A percentile compares a stretch with the other conserved stretches of the same genome.
phyloP scores from a whole-genome alignment of 35 echinoderm and acorn worm genomes.

The Strongylocentrotus purpuratus region DNA sequence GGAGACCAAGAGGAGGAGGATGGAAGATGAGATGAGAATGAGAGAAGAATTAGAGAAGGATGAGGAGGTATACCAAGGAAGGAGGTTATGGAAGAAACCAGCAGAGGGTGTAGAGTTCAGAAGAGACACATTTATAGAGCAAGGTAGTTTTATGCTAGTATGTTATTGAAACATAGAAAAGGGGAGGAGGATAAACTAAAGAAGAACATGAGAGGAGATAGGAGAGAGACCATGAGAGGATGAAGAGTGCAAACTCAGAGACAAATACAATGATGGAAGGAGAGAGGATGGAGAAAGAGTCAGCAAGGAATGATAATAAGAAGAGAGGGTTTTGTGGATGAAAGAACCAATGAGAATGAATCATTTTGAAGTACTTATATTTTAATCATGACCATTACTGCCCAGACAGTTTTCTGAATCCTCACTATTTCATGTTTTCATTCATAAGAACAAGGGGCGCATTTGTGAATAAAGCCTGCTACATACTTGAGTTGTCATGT shows the following conservation, averaged over 20 bases:
- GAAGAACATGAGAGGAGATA: neutral
- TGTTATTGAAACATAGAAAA: neutral
- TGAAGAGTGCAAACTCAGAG: neutral
- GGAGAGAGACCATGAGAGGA: neutral
- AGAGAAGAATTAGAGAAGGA: neutral
- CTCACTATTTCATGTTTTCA: neutral
- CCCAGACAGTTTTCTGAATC: neutral
- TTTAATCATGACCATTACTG: neutral
- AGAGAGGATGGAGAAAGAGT: too few species aligned
- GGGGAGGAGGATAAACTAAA: too few species aligned
- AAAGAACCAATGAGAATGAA: neutral
- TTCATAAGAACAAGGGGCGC: neutral
- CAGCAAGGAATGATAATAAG: neutral
- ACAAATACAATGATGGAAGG: too few species aligned
- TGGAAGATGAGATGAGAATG: neutral
- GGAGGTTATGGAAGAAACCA: neutral
- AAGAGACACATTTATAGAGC: too few species aligned
- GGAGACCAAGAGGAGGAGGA: neutral
- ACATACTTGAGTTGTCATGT: conserved; percentile 17
- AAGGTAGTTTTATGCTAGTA: too few species aligned
- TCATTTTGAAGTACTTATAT: neutral
- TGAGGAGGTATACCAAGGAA: neutral
- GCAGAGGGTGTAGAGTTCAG: neutral
- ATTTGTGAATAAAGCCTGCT: neutral
- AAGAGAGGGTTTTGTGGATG: neutral